Base-by-base conservation (phyloP, 2,888 invertebrate species). In the Ornithoptera alexandrae region DNA sequence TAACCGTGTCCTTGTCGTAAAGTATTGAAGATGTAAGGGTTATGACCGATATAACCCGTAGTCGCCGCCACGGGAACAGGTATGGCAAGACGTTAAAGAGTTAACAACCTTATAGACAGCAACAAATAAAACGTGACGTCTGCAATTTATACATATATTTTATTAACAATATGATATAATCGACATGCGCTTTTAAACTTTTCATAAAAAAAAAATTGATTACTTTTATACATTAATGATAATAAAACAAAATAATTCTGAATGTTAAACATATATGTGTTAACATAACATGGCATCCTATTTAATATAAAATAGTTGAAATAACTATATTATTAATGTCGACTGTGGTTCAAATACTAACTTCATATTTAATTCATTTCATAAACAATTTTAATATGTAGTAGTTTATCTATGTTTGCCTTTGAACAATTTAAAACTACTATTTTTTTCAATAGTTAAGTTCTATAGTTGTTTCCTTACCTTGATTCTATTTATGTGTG, bases 111-210 rank as follows among this genome's bases (percentile, higher is more conserved):
- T 30, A 30, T 30, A 57, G 20, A 6, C 20, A 57, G 20, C 57
- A 57, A 20, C n/a, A 57, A 84, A 50, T 12, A 46, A 80, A 80
- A 76, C 30, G 66, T 74, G 56, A 73, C 69, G 72, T 81, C 82
- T 83, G 85, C 88, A 88, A 89, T 91, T 91, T 91, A 91, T 91
- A 91, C 88, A 90, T 91, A 91, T 88, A 92, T 89, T 91, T 90
- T 90, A 90, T 89, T 91, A 92, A 92, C 92, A 91, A 89, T 92
- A 90, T 89, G 87, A 90, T 92, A 91, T 91, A 89, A 88, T 88
- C 86, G 86, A 89, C 88, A 89, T 89, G 87, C 89, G 84, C 82
- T 84, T 86, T 86, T 90, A 88, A 87, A 87, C 86, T 88, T 88
- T 83, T 83, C 10, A 39, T 86, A 84, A 80, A 86, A 78, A 86